Evolutionary conservation across 2,797 vertebrate genomes (phyloP).

Genomic region (Chiloscyllium punctatum): DNA sequence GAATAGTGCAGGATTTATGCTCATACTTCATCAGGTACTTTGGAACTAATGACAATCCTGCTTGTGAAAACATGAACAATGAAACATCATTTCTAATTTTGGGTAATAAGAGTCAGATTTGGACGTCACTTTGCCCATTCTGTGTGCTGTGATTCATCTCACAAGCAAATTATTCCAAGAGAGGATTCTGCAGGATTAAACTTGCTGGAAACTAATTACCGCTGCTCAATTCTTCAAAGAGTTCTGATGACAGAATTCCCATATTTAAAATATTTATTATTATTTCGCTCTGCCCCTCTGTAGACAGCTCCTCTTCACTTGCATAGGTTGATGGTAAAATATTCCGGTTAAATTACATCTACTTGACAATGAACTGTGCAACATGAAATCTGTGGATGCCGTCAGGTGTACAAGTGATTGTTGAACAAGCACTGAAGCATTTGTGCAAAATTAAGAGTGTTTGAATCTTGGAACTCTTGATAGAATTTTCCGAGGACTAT

Average conservation of each 20-base stretch:
- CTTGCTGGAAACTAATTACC: neutral
- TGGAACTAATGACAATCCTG: neutral
- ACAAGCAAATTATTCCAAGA: neutral
- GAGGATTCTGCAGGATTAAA: neutral
- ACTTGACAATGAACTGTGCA: neutral
- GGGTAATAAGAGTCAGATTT: neutral
- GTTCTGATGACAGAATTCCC: neutral
- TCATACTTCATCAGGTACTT: neutral
- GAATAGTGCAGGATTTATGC: neutral
- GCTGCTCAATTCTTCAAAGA: neutral
- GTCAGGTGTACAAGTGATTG: neutral
- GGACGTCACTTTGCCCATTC: neutral
- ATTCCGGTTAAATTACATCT: neutral
- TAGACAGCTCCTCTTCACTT: neutral
- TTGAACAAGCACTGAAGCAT: neutral
- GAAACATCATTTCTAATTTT: neutral
- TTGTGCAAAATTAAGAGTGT: conserved; percentile 5
- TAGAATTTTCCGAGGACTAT: conserved; percentile 1
- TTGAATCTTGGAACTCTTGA: neutral
- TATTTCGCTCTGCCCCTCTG: neutral
- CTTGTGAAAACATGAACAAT: neutral
- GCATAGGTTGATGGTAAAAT: neutral
- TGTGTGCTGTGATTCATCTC: neutral
- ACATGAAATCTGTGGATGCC: neutral
- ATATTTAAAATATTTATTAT: neutral